Conservation (phyloP, 2,888 invertebrate genomes). For the Melanotus villosus region DNA sequence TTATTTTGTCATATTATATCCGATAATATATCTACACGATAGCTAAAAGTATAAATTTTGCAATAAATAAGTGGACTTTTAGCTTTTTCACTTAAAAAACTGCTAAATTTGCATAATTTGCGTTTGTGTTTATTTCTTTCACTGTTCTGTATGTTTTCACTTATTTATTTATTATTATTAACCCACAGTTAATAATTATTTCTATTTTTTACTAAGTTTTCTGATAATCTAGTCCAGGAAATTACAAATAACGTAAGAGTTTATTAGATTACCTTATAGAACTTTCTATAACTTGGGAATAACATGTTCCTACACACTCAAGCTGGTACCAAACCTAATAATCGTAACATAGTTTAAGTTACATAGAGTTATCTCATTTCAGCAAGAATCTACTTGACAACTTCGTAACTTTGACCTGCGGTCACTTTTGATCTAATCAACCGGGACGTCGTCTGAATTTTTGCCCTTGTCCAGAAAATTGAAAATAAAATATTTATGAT, state of each 20-base stretch:
- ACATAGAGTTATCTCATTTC: slow-evolving; percentile 57
- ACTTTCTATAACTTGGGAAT: slow-evolving; percentile 33
- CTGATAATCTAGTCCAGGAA: no score
- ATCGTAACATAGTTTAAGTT: slow-evolving; percentile 64
- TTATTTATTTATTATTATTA: no score
- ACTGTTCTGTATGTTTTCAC: no score
- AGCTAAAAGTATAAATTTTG: no score
- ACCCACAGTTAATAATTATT: no score
- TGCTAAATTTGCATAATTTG: no score
- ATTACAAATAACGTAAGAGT: slow-evolving; percentile 4
- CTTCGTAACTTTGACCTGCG: slow-evolving; percentile 63
- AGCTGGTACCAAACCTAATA: slow-evolving; percentile 59
- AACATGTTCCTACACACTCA: slow-evolving; percentile 42
- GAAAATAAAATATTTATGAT: slow-evolving; percentile 9
- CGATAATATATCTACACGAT: no score
- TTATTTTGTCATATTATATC: no score
- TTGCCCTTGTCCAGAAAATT: neutral
- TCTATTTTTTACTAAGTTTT: no score
- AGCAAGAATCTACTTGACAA: slow-evolving; percentile 58
- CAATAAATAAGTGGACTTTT: no score
- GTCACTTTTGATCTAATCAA: slow-evolving; percentile 58
- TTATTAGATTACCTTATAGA: slow-evolving; percentile 13
- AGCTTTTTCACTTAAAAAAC: no score
- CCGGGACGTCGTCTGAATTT: slow-evolving; percentile 35
- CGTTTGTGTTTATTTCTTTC: no score